Evolutionary conservation across 2,113 vertebrate genomes (phyloP).

Genomic region (Apeltes quadracus): DNA sequence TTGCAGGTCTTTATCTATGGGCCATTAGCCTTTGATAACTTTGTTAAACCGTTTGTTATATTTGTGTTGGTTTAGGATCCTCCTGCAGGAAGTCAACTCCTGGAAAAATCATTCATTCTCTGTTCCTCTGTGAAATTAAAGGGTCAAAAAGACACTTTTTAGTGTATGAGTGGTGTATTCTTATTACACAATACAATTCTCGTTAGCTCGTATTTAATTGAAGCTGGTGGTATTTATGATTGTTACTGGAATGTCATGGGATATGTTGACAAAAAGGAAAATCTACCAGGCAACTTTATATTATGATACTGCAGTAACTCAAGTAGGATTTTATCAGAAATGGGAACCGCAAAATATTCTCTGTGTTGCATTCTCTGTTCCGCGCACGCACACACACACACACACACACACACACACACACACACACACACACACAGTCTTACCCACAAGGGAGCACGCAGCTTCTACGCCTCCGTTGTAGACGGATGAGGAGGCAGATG

Average conservation of each 20-base stretch:
- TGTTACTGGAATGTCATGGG: background rate
- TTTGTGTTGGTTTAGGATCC: background rate
- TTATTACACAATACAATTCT: background rate
- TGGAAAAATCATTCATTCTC: background rate
- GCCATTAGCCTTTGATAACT: slow-evolving; percentile 30
- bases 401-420: background rate
- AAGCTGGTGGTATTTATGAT: background rate
- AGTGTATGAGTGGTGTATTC: background rate
- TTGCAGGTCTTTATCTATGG: slow-evolving; percentile 19
- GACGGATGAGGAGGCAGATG: slow-evolving; percentile 73
- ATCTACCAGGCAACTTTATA: background rate
- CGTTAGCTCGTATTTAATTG: background rate
- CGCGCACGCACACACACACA: background rate
- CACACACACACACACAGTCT: background rate
- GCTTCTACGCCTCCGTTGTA: slow-evolving; percentile 81
- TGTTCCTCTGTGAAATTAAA: background rate
- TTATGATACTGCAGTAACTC: background rate
- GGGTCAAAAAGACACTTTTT: background rate
- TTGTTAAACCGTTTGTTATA: slow-evolving; percentile 20
- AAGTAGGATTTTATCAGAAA: background rate
- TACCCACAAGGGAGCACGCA: slow-evolving; percentile 74
- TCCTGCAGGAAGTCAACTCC: background rate
- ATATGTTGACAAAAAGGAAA: background rate
- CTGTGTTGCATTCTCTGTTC: background rate
- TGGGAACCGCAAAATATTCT: background rate